Conservation (phyloP, 2,113 vertebrate species). For the Ciconia stormi region DNA sequence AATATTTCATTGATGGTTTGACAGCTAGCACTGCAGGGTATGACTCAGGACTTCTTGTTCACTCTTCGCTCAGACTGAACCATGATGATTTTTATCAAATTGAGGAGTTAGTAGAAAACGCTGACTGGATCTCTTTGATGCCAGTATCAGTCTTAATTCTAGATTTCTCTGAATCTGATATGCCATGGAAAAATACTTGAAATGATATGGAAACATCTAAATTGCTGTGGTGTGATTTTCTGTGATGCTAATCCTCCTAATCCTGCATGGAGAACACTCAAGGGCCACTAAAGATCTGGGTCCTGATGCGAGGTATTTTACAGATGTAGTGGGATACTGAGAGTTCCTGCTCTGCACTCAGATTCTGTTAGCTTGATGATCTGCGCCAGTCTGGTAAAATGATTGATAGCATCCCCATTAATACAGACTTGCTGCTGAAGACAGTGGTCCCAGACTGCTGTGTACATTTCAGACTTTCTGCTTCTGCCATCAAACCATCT, state of each 20-base stretch:
- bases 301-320: neutral
- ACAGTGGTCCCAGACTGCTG: neutral
- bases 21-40: slow-evolving; percentile 4
- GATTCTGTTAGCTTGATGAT: neutral
- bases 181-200: neutral
- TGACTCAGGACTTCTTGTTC: slow-evolving; percentile 28
- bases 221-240: neutral
- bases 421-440: neutral
- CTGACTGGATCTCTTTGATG: neutral
- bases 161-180: neutral
- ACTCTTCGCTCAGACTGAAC: neutral
- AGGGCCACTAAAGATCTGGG: neutral
- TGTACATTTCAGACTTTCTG: neutral
- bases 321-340: no score
- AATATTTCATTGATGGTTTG: slow-evolving; percentile 32
- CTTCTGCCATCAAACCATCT: neutral
- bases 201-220: neutral
- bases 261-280: accelerated
- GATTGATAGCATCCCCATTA: neutral
- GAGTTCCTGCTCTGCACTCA: neutral
- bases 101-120: neutral
- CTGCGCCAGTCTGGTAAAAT: neutral
- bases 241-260: neutral
- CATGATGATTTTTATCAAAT: neutral
- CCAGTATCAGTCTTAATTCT: neutral